Conservation (phyloP, 2,797 vertebrate species). For the Rhynchotus rufescens region DNA sequence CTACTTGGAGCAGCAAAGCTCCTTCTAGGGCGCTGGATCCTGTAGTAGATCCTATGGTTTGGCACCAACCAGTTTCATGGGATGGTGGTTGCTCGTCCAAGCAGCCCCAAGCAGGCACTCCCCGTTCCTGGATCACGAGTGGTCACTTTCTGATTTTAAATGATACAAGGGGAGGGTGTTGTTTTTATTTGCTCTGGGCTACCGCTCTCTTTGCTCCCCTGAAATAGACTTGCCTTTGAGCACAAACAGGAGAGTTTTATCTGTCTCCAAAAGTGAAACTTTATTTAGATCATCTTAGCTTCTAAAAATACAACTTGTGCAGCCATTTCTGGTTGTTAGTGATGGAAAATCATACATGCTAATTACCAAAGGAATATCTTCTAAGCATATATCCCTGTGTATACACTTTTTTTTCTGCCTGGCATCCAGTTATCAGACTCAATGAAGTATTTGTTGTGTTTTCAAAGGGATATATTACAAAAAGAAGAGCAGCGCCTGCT, state of each 20-base stretch:
- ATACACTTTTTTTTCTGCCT: not conserved
- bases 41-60: not conserved
- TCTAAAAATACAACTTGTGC: not conserved
- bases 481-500: slow-evolving; percentile 22
- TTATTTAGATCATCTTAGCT: not conserved
- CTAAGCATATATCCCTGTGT: not conserved
- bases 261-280: not conserved
- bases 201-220: accelerated
- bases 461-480: not conserved
- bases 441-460: slow-evolving; percentile 14
- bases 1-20: not conserved
- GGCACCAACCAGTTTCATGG: not conserved
- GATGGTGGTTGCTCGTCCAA: not conserved
- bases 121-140: accelerated
- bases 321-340: not conserved
- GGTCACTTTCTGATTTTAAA: not conserved
- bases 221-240: not conserved
- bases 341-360: not conserved
- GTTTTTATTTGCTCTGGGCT: not conserved
- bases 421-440: not conserved
- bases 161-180: not conserved
- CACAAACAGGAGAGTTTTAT: not conserved
- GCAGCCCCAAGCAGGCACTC: not conserved
- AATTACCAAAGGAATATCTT: not conserved
- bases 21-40: not conserved